Percentiles rank a stretch among this genome's conserved stretches.
Evolutionary conservation across 2,113 vertebrate genomes (phyloP).

Genomic region (Hucho hucho): DNA sequence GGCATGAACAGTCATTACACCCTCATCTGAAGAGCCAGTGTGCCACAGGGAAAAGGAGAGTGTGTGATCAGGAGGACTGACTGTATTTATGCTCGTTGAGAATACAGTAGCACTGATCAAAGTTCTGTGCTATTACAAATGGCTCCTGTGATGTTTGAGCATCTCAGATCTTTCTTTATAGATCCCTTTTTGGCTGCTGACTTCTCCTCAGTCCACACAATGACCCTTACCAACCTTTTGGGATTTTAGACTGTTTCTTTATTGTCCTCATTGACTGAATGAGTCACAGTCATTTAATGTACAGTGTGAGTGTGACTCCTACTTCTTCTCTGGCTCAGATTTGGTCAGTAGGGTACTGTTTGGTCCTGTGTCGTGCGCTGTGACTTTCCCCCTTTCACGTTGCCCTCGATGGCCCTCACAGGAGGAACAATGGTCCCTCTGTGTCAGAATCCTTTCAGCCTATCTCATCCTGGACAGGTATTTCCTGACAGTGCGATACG

Average conservation of each 20-base stretch:
- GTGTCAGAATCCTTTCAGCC: conserved; percentile 8
- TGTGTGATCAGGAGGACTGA: conserved; percentile 4
- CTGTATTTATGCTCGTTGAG: no score
- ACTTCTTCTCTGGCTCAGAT: background rate
- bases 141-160: background rate
- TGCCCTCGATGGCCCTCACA: background rate
- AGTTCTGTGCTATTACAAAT: conserved; percentile 5
- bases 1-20: conserved; percentile 18
- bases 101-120: background rate
- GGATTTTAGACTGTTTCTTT: no score
- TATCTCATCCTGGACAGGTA: background rate
- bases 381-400: background rate
- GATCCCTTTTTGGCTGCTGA: no score
- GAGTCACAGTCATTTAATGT: background rate
- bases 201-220: no score
- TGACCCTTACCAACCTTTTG: no score
- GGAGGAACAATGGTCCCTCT: conserved; percentile 36
- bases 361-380: no score
- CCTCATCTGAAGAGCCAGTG: conserved; percentile 7
- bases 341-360: background rate
- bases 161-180: background rate
- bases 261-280: background rate
- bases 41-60: conserved; percentile 10
- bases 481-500: conserved; percentile 21
- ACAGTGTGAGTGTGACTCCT: background rate